phyloP scores from a whole-genome alignment of 2,888 invertebrate species.

The Autographa gamma region DNA sequence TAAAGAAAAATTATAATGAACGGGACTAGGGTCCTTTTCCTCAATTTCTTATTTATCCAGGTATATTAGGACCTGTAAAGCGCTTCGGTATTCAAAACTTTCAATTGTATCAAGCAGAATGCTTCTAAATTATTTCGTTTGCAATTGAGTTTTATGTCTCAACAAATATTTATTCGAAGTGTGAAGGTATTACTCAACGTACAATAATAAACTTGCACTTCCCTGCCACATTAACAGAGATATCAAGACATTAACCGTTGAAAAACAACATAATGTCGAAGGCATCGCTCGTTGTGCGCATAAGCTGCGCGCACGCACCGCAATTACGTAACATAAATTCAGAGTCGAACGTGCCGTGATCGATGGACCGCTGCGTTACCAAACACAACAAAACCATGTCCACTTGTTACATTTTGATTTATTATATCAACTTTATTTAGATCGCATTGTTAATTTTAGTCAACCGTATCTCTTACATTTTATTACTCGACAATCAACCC shows the following conservation, averaged over 20 bases:
- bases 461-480: constrained; percentile 61
- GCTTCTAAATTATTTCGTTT: constrained; percentile 7
- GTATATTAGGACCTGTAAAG: no score
- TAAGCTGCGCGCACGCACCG: constrained; percentile 72
- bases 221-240: constrained; percentile 74
- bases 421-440: constrained; percentile 71
- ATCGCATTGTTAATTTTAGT: constrained; percentile 69
- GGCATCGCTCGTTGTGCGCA: constrained; percentile 64
- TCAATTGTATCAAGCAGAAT: not conserved
- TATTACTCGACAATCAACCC: constrained; percentile 62
- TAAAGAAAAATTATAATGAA: no score
- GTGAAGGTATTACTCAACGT: constrained; percentile 49
- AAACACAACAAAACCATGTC: constrained; percentile 76
- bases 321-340: constrained; percentile 86
- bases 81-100: not conserved
- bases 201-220: constrained; percentile 68
- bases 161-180: constrained; percentile 50
- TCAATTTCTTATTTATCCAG: no score
- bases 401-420: constrained; percentile 79
- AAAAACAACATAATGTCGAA: constrained; percentile 76
- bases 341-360: constrained; percentile 79
- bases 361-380: constrained; percentile 77
- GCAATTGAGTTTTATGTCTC: constrained; percentile 27
- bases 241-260: constrained; percentile 75
- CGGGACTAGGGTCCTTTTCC: no score